Base-by-base conservation (phyloP, 1,140 invertebrate species). In the Zaprionus camerounensis region DNA sequence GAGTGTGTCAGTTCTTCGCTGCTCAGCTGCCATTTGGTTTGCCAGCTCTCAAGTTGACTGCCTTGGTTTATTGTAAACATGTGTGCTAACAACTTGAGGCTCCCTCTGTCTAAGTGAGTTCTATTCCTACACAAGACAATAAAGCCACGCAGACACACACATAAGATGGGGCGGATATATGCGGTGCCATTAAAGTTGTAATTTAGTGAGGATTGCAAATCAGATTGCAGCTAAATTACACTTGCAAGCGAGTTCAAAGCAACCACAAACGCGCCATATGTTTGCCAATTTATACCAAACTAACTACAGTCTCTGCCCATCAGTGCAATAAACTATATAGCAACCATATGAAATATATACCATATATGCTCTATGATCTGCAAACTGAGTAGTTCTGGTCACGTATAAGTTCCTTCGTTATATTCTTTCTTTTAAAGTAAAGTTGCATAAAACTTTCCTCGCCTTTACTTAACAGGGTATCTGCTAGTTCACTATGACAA, bases 1-100 rank as follows among this genome's bases (percentile, higher is more conserved):
- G 41, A 26, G 46, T 49, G 5, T 58, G 38, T 83, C 76, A 65
- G 65, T 68, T 76, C 63, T 71, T 53, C 34, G 61, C 66, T 56
- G 71, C 69, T 61, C 80, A 86, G 76, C 80, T 83, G 84, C 73
- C 83, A 80, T 78, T 88, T 86, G 73, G 84, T 78, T 78, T 83
- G 73, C 82, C 74, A 57, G 56, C 80, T 69, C 84, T 87, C 77
- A 72, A 88, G 77, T 75, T 88, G 80, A 88, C 84, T 86, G 84
- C 70, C 74, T 79, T 82, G 83, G 80, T 72, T 88, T 86, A 88
- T 83, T 87, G 83, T 86, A 86, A 86, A 86, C 83, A 86, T 80
- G 84, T 88, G 80, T 86, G 84, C 83, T 71, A 86, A 86, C 83
- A 87, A 88, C 84, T 83, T 57, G 53, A 77, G 65, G 24, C 31